Conservation (phyloP, 2,797 vertebrate genomes). For the Sebastes aleutianus region DNA sequence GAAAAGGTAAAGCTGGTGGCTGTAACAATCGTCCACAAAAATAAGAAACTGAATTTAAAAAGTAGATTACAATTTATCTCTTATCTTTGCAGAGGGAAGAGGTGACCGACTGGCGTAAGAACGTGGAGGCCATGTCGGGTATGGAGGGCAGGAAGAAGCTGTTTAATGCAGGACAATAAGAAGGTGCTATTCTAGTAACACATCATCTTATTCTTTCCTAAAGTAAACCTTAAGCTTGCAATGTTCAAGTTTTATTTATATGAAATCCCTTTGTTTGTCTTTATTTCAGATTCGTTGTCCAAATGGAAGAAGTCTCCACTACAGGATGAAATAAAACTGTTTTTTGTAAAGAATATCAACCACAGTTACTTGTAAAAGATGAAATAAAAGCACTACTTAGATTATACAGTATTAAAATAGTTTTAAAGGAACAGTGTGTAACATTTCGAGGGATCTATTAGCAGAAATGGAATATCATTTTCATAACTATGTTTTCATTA, state of each 20-base stretch:
- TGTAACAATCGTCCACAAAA: neutral
- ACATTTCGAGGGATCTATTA: too few relatives aligned
- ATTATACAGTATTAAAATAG: neutral
- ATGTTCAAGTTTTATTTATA: neutral
- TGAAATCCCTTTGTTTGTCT: neutral
- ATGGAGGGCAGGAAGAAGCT: slow-evolving; percentile 85
- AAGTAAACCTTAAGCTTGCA: neutral
- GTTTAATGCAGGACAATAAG: slow-evolving; percentile 71
- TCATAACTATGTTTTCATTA: too few relatives aligned
- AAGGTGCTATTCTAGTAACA: neutral
- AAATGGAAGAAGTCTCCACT: neutral
- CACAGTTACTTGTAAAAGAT: neutral
- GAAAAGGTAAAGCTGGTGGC: slow-evolving; percentile 76
- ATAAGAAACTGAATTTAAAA: neutral
- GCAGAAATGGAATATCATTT: too few relatives aligned
- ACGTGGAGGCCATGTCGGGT: slow-evolving; percentile 82
- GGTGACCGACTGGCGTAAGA: slow-evolving; percentile 83
- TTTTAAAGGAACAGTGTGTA: neutral
- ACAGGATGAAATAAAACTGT: slow-evolving; percentile 17
- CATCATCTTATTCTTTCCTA: neutral
- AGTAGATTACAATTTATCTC: neutral
- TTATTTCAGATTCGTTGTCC: slow-evolving; percentile 6
- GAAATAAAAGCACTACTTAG: neutral
- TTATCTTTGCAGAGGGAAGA: slow-evolving; percentile 75
- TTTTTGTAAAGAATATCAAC: slow-evolving; percentile 26